phyloP scores from a whole-genome alignment of 2,888 invertebrate species.

The Dioctria linearis region DNA sequence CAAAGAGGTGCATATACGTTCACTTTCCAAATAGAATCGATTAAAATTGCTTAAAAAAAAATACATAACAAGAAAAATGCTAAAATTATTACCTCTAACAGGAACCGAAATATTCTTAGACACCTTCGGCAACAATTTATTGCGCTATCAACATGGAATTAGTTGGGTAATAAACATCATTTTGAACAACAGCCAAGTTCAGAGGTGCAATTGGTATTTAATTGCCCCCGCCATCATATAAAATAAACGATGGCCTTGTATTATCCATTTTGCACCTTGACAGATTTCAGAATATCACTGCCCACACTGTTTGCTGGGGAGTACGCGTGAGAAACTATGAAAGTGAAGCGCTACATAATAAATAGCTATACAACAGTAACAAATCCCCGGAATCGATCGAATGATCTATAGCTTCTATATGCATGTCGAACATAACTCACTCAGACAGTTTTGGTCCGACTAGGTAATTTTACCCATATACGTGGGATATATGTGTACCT shows the following conservation, averaged over 20 bases:
- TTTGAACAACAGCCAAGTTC: constrained; percentile 19
- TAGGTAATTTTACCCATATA: constrained; percentile 12
- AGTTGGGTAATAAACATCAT: constrained; percentile 33
- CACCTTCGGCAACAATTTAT: constrained; percentile 1
- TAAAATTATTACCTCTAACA: constrained; percentile 17
- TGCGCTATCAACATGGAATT: not conserved
- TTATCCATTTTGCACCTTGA: constrained; percentile 23
- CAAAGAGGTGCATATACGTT: constrained; percentile 13
- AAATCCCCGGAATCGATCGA: not conserved
- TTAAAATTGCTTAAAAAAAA: constrained; percentile 20
- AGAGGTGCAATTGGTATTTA: constrained; percentile 47
- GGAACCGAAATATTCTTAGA: not conserved
- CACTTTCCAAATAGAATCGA: constrained; percentile 13
- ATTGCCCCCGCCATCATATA: constrained; percentile 12
- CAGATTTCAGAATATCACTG: not conserved
- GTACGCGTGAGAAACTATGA: constrained; percentile 48
- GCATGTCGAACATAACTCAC: constrained; percentile 21
- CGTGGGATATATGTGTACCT: not conserved
- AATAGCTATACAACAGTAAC: not conserved
- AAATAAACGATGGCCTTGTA: constrained; percentile 34
- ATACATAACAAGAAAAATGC: too few species aligned
- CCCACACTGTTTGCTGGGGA: not conserved
- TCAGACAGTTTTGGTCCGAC: not conserved
- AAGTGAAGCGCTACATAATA: constrained; percentile 19
- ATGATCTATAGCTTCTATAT: constrained; percentile 4